Percentiles rank a stretch among this genome's conserved stretches.
phyloP scores from a whole-genome alignment of 2,113 vertebrate species.

The Galemys pyrenaicus region DNA sequence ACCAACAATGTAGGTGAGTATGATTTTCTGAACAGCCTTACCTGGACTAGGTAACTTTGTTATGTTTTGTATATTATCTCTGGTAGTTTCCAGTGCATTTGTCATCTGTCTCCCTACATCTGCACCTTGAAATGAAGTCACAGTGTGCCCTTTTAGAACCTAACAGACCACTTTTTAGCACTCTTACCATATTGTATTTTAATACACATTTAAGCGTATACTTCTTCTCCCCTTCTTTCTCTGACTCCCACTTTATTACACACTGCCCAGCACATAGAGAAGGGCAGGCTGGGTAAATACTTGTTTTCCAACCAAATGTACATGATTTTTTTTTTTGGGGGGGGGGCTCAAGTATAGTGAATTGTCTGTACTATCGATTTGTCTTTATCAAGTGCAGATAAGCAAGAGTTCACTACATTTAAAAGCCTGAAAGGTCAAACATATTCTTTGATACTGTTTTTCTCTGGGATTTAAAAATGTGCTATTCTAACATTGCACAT shows the following conservation, averaged over 20 bases:
- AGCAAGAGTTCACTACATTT: conserved; percentile 13
- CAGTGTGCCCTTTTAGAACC: neutral
- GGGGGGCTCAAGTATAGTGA: neutral
- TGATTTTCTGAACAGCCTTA: neutral
- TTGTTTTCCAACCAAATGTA: conserved; percentile 13
- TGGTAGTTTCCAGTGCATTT: neutral
- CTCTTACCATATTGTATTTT: conserved; percentile 3
- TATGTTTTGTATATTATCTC: neutral
- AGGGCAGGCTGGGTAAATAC: neutral
- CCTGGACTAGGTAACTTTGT: neutral
- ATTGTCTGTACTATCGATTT: conserved; percentile 18
- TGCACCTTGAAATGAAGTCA: neutral
- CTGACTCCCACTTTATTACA: too few relatives aligned
- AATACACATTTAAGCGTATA: neutral
- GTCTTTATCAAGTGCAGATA: neutral
- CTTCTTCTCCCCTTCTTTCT: neutral
- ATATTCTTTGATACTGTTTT: neutral
- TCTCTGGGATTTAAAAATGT: conserved; percentile 20
- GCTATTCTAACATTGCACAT: neutral
- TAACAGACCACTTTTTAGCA: neutral
- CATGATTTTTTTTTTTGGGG: neutral
- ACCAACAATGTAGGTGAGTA: neutral
- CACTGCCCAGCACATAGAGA: neutral
- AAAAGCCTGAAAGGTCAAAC: conserved; percentile 4
- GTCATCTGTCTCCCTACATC: neutral